Base-by-base conservation (phyloP, 2,113 vertebrate genomes). In the Brachyhypopomus gauderio region DNA sequence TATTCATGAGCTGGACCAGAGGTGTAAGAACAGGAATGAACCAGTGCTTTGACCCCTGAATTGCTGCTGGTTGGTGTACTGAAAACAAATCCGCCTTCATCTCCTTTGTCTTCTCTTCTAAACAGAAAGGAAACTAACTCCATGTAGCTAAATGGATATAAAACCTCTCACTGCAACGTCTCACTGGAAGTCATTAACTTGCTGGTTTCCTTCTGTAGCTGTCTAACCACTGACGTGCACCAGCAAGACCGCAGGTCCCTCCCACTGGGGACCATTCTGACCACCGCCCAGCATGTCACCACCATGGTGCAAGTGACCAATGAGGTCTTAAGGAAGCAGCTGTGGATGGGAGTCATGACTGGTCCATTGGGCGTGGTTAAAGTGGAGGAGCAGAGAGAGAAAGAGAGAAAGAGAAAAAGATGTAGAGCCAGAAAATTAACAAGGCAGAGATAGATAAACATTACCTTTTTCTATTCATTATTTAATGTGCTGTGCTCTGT, bases 311-410 rank as follows among this genome's bases (percentile, higher is more conserved):
- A 3, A 23, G 67, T 79, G 67, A 55, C 67, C 25, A 8, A 56
- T 8, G 8, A 66, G 52, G n/a, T 20, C 64, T 70, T 78, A 23
- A 56, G 52, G 41, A 78, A 59, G 66, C 45, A 56, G 4, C n/a
- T 19, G 14, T 72, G 36, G 55, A 11, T 6, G 19, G 58, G 75
- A 56, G 67, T 17, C 60, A 60, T 2, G 17, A 27, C 7, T 48
- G 36, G 1, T 25, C 38, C 34, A 63, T 38, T 20, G 38, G 12
- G 2, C 3, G n/a, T 41, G 56, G 11, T 2, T 75, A 56, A 73
- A 27, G 8, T 48, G 27, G 19, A 7, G 45, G 30, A 20, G 9
- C 22, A 63, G n/a, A 23, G 7, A 9, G 59, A n/a, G 20, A 60
- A n/a, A 2, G 58, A 60, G 58, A 60, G 58, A 60, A n/a, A 60